phyloP scores from a whole-genome alignment of 1,140 invertebrate genomes.

The Holcopasites calliopsidis region DNA sequence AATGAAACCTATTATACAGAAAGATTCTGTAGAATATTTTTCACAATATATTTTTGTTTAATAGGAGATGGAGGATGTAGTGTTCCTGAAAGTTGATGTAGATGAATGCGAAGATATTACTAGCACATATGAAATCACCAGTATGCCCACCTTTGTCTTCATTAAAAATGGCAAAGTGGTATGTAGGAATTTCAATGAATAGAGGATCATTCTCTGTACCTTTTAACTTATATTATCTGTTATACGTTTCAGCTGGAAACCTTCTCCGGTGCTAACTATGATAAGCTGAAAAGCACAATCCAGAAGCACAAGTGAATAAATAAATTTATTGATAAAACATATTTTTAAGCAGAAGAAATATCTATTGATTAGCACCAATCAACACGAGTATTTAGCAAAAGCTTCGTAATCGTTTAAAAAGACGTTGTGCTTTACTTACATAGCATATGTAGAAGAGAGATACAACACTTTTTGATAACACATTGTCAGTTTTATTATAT shows the following conservation, averaged over 20 bases:
- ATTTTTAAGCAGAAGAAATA: constrained; percentile 40
- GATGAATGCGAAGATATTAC: constrained; percentile 93
- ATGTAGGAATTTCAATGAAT: constrained; percentile 51
- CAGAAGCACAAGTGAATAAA: constrained; percentile 80
- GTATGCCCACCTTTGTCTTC: constrained; percentile 97
- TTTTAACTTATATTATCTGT: too few relatives aligned
- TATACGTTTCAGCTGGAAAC: constrained; percentile 80
- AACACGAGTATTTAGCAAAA: constrained; percentile 35
- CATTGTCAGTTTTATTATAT: constrained; percentile 41
- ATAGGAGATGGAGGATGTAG: constrained; percentile 84
- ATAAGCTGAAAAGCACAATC: constrained; percentile 85
- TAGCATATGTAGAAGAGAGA: not conserved
- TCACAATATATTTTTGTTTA: constrained; percentile 68
- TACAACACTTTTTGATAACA: constrained; percentile 27
- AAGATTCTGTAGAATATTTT: not conserved
- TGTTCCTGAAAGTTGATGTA: constrained; percentile 90
- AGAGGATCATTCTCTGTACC: too few relatives aligned
- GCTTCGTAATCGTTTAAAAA: constrained; percentile 18
- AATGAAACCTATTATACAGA: not conserved
- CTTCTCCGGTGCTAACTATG: constrained; percentile 90
- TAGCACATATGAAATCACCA: constrained; percentile 88
- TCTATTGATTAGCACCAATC: constrained; percentile 44
- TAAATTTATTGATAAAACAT: constrained; percentile 33
- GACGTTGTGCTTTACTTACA: constrained; percentile 1
- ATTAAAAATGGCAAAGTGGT: constrained; percentile 87